Evolutionary conservation across 2,797 vertebrate genomes (phyloP).

Genomic region (Sciurus vulgaris): DNA sequence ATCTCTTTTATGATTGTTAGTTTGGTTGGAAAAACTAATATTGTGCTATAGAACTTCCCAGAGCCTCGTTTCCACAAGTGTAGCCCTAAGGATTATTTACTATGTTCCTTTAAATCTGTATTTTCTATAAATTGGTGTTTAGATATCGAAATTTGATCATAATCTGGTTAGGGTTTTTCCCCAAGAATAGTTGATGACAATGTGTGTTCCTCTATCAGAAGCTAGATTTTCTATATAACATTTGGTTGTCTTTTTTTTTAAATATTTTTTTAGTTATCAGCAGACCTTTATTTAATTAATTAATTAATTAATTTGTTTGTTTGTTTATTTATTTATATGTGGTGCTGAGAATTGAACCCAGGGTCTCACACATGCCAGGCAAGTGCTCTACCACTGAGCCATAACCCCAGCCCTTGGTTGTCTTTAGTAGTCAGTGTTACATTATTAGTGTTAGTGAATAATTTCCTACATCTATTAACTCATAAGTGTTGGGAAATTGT

Average conservation of each 20-base stretch:
- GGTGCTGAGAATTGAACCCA: too few species aligned
- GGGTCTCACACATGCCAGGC: too few species aligned
- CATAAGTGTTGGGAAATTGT: background rate
- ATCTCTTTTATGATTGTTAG: background rate
- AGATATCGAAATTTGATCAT: background rate
- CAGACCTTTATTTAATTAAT: too few species aligned
- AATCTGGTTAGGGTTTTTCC: background rate
- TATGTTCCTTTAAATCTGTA: background rate
- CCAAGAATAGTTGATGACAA: background rate
- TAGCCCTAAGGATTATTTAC: background rate
- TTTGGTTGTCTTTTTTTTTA: background rate
- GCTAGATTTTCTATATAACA: background rate
- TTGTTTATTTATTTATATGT: too few species aligned
- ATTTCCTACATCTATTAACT: background rate
- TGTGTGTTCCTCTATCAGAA: background rate
- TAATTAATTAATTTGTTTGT: too few species aligned
- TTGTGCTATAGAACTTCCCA: background rate
- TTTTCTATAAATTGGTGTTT: background rate
- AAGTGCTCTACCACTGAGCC: too few species aligned
- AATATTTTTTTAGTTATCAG: too few species aligned
- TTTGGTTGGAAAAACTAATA: background rate
- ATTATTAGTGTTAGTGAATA: background rate
- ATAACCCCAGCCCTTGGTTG: background rate
- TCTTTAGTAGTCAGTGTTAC: background rate
- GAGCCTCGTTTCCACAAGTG: background rate